Evolutionary conservation across 2,797 vertebrate species (phyloP), one percentile per base, ranked within the genome.

Genomic region (Chelon auratus): DNA sequence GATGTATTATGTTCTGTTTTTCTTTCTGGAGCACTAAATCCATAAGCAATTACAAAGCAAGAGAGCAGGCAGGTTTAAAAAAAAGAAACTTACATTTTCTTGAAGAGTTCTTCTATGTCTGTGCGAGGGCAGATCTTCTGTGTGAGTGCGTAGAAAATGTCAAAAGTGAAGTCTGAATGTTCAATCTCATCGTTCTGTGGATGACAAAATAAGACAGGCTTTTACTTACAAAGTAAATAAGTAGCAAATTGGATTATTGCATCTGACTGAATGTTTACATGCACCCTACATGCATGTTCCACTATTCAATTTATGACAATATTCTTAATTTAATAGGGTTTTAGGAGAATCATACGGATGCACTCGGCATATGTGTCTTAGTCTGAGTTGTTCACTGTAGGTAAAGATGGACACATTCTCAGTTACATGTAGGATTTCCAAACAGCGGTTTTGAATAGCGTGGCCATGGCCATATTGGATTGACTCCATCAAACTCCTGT

Each of bases 101-200:
- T 97, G 91, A 97, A 99, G 76, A 99, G 96, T 33, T 99, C 98
- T 83, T 99, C 97, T 70, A 99, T 97, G 83, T 99, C 98, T n/a
- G 97, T 99, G 65, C 98, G 96, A 73, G 98, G 98, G 91, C 98
- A 98, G 90, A 99, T 99, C 92, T 99, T 99, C 92, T 99, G 98
- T 10, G 97, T 99, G 62, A 99, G 95, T 48, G 97, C 96, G 92
- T 99, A 99, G 93, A 99, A 99, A 87, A 98, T 97, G 86, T 99
- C 97, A 0, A 96, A 99, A 76, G 98, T 97, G 93, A 99, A 99
- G 40, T 95, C 95, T 0, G 95, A 84, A 13, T 93, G 96, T 70
- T 99, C 98, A 1, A 99, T 98, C 93, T 99, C 98, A 76, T 99
- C 98, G 14, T 99, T 99, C 98, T 99, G 95, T 15, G 90, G 77